Conservation (phyloP, 2,797 vertebrate genomes). For the Avahi laniger region DNA sequence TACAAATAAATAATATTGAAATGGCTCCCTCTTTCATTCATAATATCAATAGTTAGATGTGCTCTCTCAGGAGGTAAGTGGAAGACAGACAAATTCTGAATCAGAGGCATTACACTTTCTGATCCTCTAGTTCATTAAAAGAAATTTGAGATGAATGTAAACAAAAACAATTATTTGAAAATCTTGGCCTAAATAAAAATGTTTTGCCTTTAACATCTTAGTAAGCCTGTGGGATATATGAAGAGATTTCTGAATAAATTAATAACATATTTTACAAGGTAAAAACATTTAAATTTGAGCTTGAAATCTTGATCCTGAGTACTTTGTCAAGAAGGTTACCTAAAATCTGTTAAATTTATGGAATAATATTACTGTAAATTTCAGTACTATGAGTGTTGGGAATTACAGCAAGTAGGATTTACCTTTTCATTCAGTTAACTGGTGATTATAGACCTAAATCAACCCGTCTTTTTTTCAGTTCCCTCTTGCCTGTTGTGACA, state of each 20-base stretch:
- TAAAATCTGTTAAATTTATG: slow-evolving; percentile 30
- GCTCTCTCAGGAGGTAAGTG: neutral
- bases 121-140: slow-evolving; percentile 29
- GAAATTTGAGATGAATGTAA: slow-evolving; percentile 28
- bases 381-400: neutral
- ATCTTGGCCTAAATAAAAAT: slow-evolving; percentile 17
- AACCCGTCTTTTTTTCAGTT: neutral
- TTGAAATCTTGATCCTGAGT: neutral
- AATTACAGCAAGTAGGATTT: neutral
- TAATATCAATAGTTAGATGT: neutral
- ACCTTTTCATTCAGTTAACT: slow-evolving; percentile 28
- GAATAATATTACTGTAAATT: neutral
- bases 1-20: neutral
- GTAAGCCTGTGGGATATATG: neutral
- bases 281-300: slow-evolving; percentile 42
- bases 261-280: slow-evolving; percentile 42
- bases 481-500: neutral
- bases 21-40: neutral
- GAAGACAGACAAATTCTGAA: slow-evolving; percentile 7
- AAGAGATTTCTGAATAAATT: slow-evolving; percentile 59
- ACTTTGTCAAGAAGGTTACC: slow-evolving; percentile 16
- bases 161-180: slow-evolving; percentile 14
- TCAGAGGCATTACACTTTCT: slow-evolving; percentile 52
- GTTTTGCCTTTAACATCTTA: slow-evolving; percentile 44
- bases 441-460: neutral